These are phyloP conservation scores for Dendrolimus kikuchii DNA, from an alignment of 1,140 invertebrate genomes.

Conservation along the genomic window DNA sequence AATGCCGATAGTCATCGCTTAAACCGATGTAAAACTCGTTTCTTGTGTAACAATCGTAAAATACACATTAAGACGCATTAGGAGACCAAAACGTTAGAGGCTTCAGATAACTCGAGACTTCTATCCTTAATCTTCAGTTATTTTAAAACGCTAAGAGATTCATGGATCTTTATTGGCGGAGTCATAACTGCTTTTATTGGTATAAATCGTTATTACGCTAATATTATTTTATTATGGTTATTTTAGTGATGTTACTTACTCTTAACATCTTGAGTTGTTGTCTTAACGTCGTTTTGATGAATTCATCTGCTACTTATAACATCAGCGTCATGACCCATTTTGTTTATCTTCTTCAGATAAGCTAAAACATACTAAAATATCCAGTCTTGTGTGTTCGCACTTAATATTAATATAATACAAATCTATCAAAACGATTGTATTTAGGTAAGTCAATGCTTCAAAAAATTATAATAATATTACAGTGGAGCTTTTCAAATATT, in stretches of 20 bases:
- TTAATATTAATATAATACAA: too few relatives aligned
- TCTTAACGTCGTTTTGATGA: constrained; percentile 33
- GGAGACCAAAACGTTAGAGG: constrained; percentile 36
- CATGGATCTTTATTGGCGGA: constrained; percentile 51
- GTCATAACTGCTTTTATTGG: constrained; percentile 62
- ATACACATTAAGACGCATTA: constrained; percentile 70
- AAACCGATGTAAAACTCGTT: constrained; percentile 55
- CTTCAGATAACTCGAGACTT: constrained; percentile 41
- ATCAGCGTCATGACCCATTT: background rate
- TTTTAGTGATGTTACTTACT: constrained; percentile 34
- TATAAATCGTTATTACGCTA: constrained; percentile 57
- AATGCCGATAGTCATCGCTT: constrained; percentile 63
- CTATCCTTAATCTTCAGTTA: constrained; percentile 62
- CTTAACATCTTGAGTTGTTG: constrained; percentile 38
- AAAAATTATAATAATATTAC: too few relatives aligned
- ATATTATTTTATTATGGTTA: constrained; percentile 51
- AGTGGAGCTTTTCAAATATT: too few relatives aligned
- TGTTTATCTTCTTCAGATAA: too few relatives aligned
- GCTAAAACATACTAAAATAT: too few relatives aligned
- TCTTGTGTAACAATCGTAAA: constrained; percentile 68
- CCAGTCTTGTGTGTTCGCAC: too few relatives aligned
- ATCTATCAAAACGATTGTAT: too few relatives aligned
- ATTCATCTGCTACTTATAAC: constrained; percentile 23
- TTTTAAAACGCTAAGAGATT: constrained; percentile 61
- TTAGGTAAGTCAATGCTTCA: too few relatives aligned